phyloP scores from a whole-genome alignment of 2,113 vertebrate genomes.

The Rhinolophus sinicus region DNA sequence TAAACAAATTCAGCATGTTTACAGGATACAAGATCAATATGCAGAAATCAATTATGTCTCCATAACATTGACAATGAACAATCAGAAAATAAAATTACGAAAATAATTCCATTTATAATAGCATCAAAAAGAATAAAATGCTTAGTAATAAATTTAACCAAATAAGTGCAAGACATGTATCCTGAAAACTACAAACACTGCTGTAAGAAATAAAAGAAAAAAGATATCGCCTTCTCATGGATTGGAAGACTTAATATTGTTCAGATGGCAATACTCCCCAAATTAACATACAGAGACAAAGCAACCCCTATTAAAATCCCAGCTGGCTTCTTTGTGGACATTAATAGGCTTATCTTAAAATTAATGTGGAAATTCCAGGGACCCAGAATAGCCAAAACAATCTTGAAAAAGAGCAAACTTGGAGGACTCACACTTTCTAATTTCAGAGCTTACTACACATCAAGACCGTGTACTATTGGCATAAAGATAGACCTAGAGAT shows the following conservation, averaged over 20 bases:
- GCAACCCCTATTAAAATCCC: not conserved
- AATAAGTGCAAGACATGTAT: not conserved
- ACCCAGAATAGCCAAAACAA: not conserved
- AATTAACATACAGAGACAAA: not conserved
- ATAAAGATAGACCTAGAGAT: not conserved
- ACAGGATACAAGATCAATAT: not conserved
- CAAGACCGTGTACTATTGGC: not conserved
- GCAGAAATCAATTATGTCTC: not conserved
- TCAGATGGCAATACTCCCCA: not conserved
- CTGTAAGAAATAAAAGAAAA: not conserved
- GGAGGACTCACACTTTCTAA: not conserved
- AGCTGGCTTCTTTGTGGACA: not conserved
- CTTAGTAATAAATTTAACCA: not conserved
- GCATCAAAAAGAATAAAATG: constrained; percentile 8
- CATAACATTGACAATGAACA: not conserved
- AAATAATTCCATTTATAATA: not conserved
- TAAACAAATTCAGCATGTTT: not conserved
- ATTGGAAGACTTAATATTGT: not conserved
- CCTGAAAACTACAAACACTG: not conserved
- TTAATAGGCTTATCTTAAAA: not conserved
- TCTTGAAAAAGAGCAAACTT: not conserved
- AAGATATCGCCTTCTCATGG: not conserved
- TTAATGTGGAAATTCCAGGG: not conserved
- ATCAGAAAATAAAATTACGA: constrained; percentile 39
- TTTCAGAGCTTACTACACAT: constrained; percentile 12